These are phyloP conservation scores for Patella ulyssiponensis DNA, from an alignment of 2,888 invertebrate species.

Conservation along the genomic window DNA sequence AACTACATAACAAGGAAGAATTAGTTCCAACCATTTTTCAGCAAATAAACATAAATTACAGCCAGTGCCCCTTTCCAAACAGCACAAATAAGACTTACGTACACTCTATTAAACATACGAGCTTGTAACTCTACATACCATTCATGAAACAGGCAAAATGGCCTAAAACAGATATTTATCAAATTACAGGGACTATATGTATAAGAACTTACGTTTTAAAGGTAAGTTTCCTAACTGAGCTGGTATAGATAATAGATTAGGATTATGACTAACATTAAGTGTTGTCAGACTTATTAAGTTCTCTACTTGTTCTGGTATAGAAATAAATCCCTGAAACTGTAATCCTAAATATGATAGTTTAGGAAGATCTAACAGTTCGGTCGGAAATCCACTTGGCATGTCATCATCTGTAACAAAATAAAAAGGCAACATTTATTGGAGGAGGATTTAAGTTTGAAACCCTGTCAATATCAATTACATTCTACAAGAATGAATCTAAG, in stretches of 20 bases:
- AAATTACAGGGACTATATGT: background rate
- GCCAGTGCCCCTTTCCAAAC: no score
- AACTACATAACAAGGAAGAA: no score
- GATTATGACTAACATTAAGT: slow-evolving; percentile 57
- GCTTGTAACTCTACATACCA: no score
- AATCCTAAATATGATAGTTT: slow-evolving; percentile 57
- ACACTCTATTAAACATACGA: no score
- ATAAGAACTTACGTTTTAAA: slow-evolving; percentile 52
- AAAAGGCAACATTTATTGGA: background rate
- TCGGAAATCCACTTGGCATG: slow-evolving; percentile 56
- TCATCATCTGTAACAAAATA: slow-evolving; percentile 53
- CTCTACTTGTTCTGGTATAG: slow-evolving; percentile 59
- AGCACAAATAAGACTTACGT: no score
- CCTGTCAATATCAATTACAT: background rate
- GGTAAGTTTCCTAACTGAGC: slow-evolving; percentile 54
- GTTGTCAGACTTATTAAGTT: slow-evolving; percentile 49
- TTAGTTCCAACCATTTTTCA: no score
- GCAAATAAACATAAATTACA: no score
- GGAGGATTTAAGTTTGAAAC: background rate
- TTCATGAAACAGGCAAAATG: no score
- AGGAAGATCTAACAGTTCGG: slow-evolving; percentile 52
- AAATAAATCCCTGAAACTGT: slow-evolving; percentile 60
- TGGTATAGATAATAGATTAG: slow-evolving; percentile 57
- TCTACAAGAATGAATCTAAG: background rate
- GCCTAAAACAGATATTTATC: no score